Conservation (phyloP, 1,140 invertebrate genomes). For the Antheraea mylitta region DNA sequence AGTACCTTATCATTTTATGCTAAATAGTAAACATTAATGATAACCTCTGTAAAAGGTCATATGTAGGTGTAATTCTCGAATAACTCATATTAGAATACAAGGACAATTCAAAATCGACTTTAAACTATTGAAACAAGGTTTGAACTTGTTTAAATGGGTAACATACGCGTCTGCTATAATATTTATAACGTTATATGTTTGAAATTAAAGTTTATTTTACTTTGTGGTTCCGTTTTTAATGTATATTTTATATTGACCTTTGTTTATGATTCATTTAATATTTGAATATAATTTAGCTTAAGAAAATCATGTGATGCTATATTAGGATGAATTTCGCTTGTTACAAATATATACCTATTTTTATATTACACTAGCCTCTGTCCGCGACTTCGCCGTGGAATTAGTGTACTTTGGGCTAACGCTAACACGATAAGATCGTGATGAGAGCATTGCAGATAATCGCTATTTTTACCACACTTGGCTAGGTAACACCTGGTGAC, state of each 20-base stretch:
- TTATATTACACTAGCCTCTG: neutral
- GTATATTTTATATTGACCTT: neutral
- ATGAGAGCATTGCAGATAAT: too few relatives aligned
- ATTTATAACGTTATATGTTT: neutral
- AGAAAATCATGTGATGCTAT: neutral
- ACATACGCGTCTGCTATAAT: neutral
- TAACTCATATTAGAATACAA: neutral
- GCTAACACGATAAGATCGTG: too few relatives aligned
- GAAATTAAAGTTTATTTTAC: neutral
- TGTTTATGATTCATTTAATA: neutral
- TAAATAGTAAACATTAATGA: neutral
- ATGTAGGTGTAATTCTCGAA: neutral
- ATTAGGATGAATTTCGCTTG: neutral
- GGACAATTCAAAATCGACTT: neutral
- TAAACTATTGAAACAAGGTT: neutral
- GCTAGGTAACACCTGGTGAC: too few relatives aligned
- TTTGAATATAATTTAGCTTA: neutral
- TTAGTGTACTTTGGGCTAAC: too few relatives aligned
- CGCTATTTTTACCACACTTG: too few relatives aligned
- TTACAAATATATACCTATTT: neutral
- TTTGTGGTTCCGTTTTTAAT: neutral
- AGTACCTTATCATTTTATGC: slow-evolving; percentile 4
- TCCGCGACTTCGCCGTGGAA: too few relatives aligned
- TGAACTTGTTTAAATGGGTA: neutral
- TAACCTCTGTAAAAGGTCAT: neutral